Evolutionary conservation across 2,888 invertebrate genomes (phyloP).

Genomic region (Monopis laevigella): DNA sequence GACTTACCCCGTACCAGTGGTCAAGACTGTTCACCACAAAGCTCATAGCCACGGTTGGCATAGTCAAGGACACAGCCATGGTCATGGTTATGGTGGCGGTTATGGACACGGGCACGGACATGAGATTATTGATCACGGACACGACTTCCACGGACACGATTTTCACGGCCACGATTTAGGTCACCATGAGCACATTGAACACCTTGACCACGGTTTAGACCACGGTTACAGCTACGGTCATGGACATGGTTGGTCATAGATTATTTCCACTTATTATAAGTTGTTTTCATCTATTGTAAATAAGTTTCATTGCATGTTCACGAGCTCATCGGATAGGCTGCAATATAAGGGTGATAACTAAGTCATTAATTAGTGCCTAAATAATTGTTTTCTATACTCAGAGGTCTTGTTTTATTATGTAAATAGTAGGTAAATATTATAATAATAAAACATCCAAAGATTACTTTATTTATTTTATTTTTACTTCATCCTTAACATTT

Average conservation of each 20-base stretch:
- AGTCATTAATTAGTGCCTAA: constrained; percentile 59
- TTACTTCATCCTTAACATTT: not conserved
- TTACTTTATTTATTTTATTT: constrained; percentile 25
- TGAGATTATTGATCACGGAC: not conserved
- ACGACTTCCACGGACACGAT: too few relatives aligned
- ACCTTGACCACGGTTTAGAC: constrained; percentile 11
- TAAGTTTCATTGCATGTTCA: constrained; percentile 34
- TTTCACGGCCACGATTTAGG: constrained; percentile 7
- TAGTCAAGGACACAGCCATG: constrained; percentile 23
- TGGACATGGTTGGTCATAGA: constrained; percentile 23
- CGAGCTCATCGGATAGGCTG: constrained; percentile 62
- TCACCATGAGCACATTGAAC: constrained; percentile 12
- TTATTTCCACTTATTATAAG: not conserved
- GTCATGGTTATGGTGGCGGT: constrained; percentile 14
- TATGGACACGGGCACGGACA: constrained; percentile 12
- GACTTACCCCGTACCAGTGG: constrained; percentile 46
- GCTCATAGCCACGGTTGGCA: constrained; percentile 30
- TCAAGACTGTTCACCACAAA: constrained; percentile 58
- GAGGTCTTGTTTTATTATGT: constrained; percentile 37
- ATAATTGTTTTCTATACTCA: constrained; percentile 3
- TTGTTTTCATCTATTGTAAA: constrained; percentile 51
- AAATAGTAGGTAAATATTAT: constrained; percentile 62
- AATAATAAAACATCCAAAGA: constrained; percentile 46
- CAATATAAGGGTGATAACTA: constrained; percentile 61
- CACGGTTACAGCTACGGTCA: constrained; percentile 21